phyloP scores from a whole-genome alignment of 2,113 vertebrate genomes.

The Lamprotornis superbus region DNA sequence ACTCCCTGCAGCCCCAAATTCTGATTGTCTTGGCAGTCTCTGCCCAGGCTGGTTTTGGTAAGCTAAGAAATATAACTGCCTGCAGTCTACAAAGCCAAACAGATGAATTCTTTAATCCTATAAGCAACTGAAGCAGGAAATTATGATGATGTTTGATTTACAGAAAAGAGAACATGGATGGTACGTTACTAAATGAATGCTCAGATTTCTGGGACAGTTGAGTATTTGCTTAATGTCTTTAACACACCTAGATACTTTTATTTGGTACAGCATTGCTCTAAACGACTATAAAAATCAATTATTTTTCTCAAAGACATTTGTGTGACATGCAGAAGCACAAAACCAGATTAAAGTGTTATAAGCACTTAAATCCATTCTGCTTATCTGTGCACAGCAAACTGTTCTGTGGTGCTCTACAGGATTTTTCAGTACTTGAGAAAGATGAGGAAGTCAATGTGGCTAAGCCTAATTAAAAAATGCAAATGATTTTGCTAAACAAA shows the following conservation, averaged over 20 bases:
- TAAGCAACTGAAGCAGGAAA: background rate
- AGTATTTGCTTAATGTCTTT: background rate
- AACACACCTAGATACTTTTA: background rate
- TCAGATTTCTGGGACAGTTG: background rate
- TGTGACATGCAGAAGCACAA: background rate
- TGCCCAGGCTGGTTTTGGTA: background rate
- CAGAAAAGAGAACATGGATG: background rate
- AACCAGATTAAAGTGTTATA: background rate
- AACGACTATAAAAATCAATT: background rate
- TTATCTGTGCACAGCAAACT: slow-evolving; percentile 5
- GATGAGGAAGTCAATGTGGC: background rate
- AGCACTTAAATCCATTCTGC: background rate
- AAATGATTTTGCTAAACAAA: slow-evolving; percentile 14
- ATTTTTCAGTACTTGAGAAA: background rate
- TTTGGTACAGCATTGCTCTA: background rate
- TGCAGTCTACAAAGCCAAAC: background rate
- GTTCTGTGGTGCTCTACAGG: background rate
- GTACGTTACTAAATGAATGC: background rate
- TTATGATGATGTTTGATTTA: background rate
- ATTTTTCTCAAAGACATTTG: background rate
- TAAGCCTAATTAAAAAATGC: slow-evolving; percentile 25
- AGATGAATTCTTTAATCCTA: background rate
- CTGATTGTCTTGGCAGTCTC: background rate
- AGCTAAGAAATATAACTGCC: background rate
- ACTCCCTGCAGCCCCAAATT: background rate